These are phyloP conservation scores for Python bivittatus DNA, from an alignment of 2,113 vertebrate species.

Conservation along the genomic window DNA sequence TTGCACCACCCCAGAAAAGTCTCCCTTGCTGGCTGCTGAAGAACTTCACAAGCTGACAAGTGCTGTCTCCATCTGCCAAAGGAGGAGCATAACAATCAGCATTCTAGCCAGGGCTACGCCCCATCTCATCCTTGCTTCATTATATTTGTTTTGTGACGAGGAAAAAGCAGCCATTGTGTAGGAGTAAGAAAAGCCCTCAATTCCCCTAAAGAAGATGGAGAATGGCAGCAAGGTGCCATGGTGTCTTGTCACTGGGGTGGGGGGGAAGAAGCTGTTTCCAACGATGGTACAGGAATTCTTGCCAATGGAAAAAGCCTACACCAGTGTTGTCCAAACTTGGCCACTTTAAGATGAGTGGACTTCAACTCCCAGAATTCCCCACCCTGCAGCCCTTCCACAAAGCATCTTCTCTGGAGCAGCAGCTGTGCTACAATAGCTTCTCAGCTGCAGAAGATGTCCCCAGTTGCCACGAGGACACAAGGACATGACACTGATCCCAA, in stretches of 20 bases:
- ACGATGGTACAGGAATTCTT: background rate
- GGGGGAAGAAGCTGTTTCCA: background rate
- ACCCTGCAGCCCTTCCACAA: background rate
- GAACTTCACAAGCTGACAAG: background rate
- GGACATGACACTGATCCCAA: background rate
- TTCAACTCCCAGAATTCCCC: too few species aligned
- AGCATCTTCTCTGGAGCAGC: background rate
- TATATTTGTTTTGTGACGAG: background rate
- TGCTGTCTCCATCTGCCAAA: background rate
- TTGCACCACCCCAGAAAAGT: background rate
- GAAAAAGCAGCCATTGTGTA: background rate
- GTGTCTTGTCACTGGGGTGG: background rate
- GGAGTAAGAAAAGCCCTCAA: background rate
- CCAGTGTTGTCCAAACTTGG: too few species aligned
- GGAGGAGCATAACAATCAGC: background rate
- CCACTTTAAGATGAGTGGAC: too few species aligned
- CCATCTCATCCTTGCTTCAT: background rate
- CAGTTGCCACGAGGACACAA: background rate
- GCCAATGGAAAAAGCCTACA: background rate
- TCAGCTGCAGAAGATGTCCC: background rate
- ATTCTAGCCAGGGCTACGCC: background rate
- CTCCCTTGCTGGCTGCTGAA: too few species aligned
- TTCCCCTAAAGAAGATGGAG: background rate
- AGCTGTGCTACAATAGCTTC: background rate
- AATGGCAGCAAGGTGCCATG: background rate